Percentiles rank a stretch among this genome's conserved stretches.
Evolutionary conservation across 2,113 vertebrate genomes (phyloP).

Genomic region (Brienomyrus brachyistius): DNA sequence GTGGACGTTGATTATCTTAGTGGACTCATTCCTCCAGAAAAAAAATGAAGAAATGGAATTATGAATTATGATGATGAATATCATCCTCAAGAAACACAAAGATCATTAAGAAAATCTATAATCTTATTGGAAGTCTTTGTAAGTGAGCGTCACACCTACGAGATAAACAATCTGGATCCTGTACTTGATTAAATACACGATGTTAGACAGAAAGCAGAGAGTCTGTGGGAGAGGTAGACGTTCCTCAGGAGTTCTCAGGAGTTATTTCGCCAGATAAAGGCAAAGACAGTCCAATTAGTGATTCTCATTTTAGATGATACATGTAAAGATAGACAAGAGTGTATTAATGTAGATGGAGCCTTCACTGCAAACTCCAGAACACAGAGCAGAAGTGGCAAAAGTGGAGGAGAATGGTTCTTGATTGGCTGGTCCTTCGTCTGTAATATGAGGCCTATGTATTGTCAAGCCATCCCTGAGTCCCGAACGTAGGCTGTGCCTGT

Average conservation of each 20-base stretch:
- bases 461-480: neutral
- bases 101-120: neutral
- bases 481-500: neutral
- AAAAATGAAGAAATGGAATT: neutral
- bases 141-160: neutral
- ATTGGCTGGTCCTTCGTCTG: neutral
- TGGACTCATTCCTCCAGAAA: neutral
- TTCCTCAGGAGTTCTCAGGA: neutral
- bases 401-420: neutral
- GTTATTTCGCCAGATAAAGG: neutral
- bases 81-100: neutral
- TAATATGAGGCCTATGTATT: neutral
- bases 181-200: neutral
- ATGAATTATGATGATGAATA: neutral
- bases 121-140: neutral
- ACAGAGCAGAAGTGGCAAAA: neutral
- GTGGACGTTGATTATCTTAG: neutral
- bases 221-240: neutral
- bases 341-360: neutral
- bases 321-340: neutral
- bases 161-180: neutral
- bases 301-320: neutral
- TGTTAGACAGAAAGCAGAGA: neutral
- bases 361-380: neutral
- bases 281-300: neutral